Evolutionary conservation across 2,888 invertebrate genomes (phyloP).

Genomic region (Tigriopus californicus): DNA sequence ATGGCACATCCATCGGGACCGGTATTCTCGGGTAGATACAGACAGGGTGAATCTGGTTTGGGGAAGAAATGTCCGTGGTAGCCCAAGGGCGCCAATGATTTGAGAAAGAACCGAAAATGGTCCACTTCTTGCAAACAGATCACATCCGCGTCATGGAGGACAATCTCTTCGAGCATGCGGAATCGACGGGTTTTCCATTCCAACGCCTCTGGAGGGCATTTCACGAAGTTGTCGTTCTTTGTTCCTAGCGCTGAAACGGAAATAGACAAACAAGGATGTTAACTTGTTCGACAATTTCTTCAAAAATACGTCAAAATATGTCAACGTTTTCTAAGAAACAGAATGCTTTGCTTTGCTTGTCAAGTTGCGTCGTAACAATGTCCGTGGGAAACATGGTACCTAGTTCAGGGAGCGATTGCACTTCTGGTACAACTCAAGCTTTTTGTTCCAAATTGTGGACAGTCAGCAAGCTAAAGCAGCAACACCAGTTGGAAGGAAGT

Average conservation of each 20-base stretch:
- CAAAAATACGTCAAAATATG: no score
- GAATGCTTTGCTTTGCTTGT: neutral
- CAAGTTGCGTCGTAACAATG: neutral
- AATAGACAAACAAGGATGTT: conserved; percentile 15
- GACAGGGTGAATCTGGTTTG: conserved; percentile 56
- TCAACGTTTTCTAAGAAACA: no score
- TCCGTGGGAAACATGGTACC: neutral
- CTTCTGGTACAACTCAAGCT: no score
- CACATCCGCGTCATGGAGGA: conserved; percentile 45
- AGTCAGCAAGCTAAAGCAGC: no score
- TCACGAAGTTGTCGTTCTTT: conserved; percentile 48
- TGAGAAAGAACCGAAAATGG: conserved; percentile 46
- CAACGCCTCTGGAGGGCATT: conserved; percentile 47
- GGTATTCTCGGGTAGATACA: conserved; percentile 47
- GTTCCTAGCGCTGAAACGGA: conserved; percentile 42
- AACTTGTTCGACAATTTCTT: no score
- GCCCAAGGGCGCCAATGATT: conserved; percentile 40
- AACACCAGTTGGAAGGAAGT: no score
- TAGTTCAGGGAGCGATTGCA: neutral
- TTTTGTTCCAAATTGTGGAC: no score
- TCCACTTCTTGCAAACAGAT: conserved; percentile 60
- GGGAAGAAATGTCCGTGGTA: conserved; percentile 49
- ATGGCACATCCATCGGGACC: conserved; percentile 62
- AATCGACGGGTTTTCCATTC: conserved; percentile 46
- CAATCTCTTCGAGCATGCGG: conserved; percentile 48